These are phyloP conservation scores for Lordiphosa stackelbergi DNA, from an alignment of 1,140 invertebrate genomes.

Conservation along the genomic window DNA sequence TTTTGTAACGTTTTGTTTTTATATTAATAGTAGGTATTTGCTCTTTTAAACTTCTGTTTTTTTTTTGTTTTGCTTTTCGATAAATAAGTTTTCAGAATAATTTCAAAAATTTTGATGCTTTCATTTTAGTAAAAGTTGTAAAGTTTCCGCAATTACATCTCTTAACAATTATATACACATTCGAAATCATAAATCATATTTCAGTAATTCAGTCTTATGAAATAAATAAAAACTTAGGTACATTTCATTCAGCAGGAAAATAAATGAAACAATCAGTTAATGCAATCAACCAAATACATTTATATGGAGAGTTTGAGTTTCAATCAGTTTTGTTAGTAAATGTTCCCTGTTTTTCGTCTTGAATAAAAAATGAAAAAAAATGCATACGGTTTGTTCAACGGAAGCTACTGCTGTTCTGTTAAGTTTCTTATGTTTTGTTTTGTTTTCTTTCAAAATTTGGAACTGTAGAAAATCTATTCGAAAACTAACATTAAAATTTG, in stretches of 20 bases:
- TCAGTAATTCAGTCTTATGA: slow-evolving; percentile 76
- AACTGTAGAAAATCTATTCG: slow-evolving; percentile 59
- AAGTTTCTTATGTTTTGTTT: slow-evolving; percentile 11
- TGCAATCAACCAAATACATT: slow-evolving; percentile 18
- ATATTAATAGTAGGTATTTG: slow-evolving; percentile 56
- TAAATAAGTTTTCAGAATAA: slow-evolving; percentile 69
- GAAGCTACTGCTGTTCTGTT: slow-evolving; percentile 41
- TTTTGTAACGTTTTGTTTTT: slow-evolving; percentile 18
- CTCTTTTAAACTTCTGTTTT: slow-evolving; percentile 27
- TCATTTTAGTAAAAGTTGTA: slow-evolving; percentile 67
- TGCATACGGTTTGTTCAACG: slow-evolving; percentile 49
- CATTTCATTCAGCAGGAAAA: slow-evolving; percentile 52
- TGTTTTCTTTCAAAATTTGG: slow-evolving; percentile 21
- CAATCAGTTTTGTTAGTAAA: slow-evolving; percentile 11
- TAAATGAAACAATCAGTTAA: slow-evolving; percentile 33
- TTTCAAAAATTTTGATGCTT: slow-evolving; percentile 69
- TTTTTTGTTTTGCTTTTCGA: slow-evolving; percentile 31
- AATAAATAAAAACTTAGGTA: slow-evolving; percentile 76
- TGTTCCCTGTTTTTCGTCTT: slow-evolving; percentile 4
- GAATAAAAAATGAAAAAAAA: slow-evolving; percentile 26
- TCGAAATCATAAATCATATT: slow-evolving; percentile 58
- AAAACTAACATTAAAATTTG: slow-evolving; percentile 43
- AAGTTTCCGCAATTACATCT: slow-evolving; percentile 46
- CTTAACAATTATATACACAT: slow-evolving; percentile 40
- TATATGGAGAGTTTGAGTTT: neutral